Evolutionary conservation across 1,140 invertebrate genomes (phyloP).

Genomic region (Batillaria attramentaria): DNA sequence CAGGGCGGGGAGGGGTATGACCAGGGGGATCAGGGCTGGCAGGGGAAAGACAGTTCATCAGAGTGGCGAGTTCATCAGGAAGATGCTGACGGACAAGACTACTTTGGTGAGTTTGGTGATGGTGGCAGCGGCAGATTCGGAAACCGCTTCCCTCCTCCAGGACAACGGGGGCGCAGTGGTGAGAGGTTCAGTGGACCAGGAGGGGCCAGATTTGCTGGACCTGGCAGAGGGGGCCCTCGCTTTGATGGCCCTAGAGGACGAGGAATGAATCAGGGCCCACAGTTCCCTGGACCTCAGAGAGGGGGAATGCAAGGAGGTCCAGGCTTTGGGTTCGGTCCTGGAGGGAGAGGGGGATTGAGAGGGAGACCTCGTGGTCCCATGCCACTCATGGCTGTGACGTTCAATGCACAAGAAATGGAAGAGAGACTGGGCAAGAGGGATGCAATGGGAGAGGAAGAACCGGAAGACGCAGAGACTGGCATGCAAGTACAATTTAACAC

Average conservation of each 20-base stretch:
- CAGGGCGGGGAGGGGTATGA: no score
- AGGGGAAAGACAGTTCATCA: neutral
- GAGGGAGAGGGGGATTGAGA: neutral
- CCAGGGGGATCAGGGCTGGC: neutral
- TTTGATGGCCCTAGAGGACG: constrained; percentile 14
- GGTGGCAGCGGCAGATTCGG: neutral
- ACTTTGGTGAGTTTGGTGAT: neutral
- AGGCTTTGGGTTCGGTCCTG: neutral
- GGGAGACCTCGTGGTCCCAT: neutral
- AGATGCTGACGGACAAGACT: no score
- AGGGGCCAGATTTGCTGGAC: neutral
- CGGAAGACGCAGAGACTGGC: neutral
- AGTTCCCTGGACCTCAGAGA: constrained; percentile 13
- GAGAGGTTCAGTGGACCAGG: constrained; percentile 1
- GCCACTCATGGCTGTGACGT: constrained; percentile 14
- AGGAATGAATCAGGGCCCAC: constrained; percentile 2
- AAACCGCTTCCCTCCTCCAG: neutral
- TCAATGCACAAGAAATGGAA: constrained; percentile 14
- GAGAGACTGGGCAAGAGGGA: constrained; percentile 7
- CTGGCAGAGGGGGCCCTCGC: neutral
- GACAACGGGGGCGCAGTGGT: neutral
- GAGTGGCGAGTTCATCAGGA: neutral
- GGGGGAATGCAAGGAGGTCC: constrained; percentile 13
- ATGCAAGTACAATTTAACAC: no score
- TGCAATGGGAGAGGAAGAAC: constrained; percentile 31